Evolutionary conservation across 2,113 vertebrate species (phyloP).

Genomic region (Tyrannus savana): DNA sequence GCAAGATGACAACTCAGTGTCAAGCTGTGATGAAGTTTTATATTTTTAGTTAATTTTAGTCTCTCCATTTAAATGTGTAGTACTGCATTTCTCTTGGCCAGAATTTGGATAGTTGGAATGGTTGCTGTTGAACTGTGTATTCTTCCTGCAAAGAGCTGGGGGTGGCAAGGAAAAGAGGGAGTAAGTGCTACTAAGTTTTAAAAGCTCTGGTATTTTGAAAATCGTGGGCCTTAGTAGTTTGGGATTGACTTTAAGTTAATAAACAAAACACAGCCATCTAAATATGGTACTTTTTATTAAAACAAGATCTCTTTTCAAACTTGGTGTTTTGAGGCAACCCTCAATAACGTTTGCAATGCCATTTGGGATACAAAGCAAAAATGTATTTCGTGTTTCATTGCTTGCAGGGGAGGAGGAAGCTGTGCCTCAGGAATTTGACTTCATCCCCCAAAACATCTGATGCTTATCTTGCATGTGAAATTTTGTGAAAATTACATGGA

Average conservation of each 20-base stretch:
- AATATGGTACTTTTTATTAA: neutral
- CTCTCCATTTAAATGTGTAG: neutral
- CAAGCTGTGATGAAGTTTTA: conserved; percentile 3
- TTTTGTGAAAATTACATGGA: neutral
- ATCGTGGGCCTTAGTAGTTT: neutral
- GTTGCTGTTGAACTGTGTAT: neutral
- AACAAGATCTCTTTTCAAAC: neutral
- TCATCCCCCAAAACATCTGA: conserved; percentile 52
- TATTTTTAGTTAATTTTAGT: conserved; percentile 22
- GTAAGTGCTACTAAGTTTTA: neutral
- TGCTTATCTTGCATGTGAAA: conserved; percentile 23
- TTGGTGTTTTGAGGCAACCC: neutral
- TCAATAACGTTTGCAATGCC: neutral
- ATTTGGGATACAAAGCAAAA: neutral
- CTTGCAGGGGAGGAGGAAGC: conserved; percentile 42
- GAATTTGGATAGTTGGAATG: conserved; percentile 4
- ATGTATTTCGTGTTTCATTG: neutral
- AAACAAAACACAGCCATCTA: neutral
- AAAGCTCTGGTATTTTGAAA: conserved; percentile 9
- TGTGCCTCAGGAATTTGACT: conserved; percentile 10
- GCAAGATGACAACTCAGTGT: neutral
- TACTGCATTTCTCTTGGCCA: conserved; percentile 1
- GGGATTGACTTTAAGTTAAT: neutral
- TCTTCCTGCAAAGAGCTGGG: neutral
- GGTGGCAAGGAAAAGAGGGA: neutral